Evolutionary conservation across 2,797 vertebrate genomes (phyloP).

Genomic region (Dendrocincla fuliginosa): DNA sequence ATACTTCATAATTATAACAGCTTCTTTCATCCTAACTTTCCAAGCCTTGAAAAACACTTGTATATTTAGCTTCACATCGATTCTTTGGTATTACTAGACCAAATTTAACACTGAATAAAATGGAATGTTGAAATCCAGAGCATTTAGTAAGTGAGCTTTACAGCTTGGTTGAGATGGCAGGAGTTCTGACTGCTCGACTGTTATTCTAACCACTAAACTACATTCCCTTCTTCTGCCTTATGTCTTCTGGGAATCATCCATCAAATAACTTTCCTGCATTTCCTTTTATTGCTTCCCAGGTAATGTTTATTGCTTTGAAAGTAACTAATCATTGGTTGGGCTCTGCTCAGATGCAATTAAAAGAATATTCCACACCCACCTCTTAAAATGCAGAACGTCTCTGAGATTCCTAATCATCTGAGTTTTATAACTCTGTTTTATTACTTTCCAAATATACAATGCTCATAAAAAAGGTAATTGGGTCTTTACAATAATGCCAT

Average conservation of each 20-base stretch:
- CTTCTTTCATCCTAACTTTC: neutral
- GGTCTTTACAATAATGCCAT: constrained; percentile 69
- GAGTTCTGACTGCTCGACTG: constrained; percentile 16
- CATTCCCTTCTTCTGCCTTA: constrained; percentile 37
- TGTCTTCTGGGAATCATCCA: constrained; percentile 53
- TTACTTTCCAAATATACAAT: constrained; percentile 73
- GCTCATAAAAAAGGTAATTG: constrained; percentile 72
- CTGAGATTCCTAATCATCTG: constrained; percentile 67
- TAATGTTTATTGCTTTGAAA: constrained; percentile 73
- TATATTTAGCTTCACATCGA: neutral
- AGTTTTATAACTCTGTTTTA: constrained; percentile 71
- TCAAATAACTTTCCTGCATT: constrained; percentile 63
- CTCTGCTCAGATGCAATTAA: constrained; percentile 61
- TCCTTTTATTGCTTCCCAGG: constrained; percentile 71
- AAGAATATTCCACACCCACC: constrained; percentile 43
- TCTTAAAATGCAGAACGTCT: constrained; percentile 67
- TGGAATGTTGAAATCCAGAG: neutral
- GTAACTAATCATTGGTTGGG: constrained; percentile 63
- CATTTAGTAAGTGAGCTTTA: neutral
- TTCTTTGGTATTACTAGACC: constrained; percentile 25
- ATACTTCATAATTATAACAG: neutral
- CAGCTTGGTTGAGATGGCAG: neutral
- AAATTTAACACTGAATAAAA: constrained; percentile 16
- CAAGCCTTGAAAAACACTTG: neutral
- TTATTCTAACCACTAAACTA: constrained; percentile 50